These are phyloP conservation scores for Epinotia demarniana DNA, from an alignment of 2,888 invertebrate species.

Conservation along the genomic window DNA sequence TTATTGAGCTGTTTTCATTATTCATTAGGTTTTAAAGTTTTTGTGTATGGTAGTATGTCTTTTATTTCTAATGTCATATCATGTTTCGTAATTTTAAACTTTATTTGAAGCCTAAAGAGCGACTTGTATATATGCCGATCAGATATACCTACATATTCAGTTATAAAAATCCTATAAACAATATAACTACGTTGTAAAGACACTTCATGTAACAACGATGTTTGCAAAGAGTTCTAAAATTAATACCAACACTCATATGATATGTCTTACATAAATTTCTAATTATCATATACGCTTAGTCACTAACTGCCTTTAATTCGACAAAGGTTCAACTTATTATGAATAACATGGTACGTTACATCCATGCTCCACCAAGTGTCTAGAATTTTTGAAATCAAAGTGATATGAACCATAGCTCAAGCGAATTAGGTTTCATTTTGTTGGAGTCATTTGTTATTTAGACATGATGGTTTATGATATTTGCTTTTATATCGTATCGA, in stretches of 20 bases:
- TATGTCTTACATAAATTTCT: conserved; percentile 38
- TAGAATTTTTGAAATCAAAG: neutral
- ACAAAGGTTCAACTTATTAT: neutral
- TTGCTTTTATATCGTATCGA: conserved; percentile 45
- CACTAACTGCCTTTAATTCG: neutral
- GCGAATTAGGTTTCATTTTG: neutral
- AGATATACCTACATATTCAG: neutral
- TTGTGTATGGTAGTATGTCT: too few species aligned
- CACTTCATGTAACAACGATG: conserved; percentile 19
- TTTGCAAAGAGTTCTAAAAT: conserved; percentile 31
- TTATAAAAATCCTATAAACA: conserved; percentile 4
- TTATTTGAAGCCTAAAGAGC: neutral
- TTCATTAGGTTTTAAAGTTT: too few species aligned
- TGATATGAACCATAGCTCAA: neutral
- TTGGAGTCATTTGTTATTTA: neutral
- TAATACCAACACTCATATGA: conserved; percentile 20
- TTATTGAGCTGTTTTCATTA: too few species aligned
- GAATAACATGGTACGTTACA: neutral
- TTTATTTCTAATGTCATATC: too few species aligned
- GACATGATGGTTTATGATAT: conserved; percentile 25
- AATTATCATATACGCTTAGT: conserved; percentile 40
- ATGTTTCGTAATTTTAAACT: neutral
- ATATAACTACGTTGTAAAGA: neutral
- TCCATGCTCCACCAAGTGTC: neutral
- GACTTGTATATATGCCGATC: neutral